Base-by-base conservation (phyloP, 2,797 vertebrate genomes). In the Muraenolepis orangiensis region DNA sequence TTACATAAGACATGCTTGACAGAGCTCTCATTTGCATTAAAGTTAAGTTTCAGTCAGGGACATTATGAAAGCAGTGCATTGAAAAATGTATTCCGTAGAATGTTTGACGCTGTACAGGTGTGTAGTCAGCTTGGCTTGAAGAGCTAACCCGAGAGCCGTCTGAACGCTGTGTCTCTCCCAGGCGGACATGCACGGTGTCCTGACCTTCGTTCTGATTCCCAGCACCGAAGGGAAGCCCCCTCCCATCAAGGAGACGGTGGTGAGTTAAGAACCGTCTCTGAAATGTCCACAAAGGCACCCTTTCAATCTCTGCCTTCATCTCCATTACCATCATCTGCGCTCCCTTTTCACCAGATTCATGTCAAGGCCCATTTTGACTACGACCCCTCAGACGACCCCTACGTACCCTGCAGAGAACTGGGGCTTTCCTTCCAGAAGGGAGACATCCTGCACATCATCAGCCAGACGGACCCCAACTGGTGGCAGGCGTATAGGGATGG, bases 401-500 rank as follows among this genome's bases (percentile, higher is more conserved):
- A 98, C 0, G 95, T 99, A 76, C 98, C 98, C 0, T 99, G 97
- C 89, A 93, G 97, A 87, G 98, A 99, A 85, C 87, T 99, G 80
- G 98, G 97, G 57, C 87, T 99, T 0, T 98, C 95, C 74, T 99
- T 99, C 90, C 98, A 98, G 90, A 99, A 99, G 81, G 97, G 98
- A 61, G 98, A 99, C 75, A 98, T 99, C 79, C 96, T 99, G 46
- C 98, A 99, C 84, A 95, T 99, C 23, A 98, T 99, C 85, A 98
- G 97, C 86, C 97, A 99, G 87, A 95, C 97, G n/a, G 98, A 99
- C 87, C 97, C 98, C 75, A 98, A 97, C 87, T 99, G 98, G 98
- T 99, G 98, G 98, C 98, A 99, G 84, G 97, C 98, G n/a, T 99
- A 98, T 90, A 90, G 97, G 86, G 98, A 99, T 12, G 98, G 97